phyloP scores from a whole-genome alignment of 1,140 invertebrate species.

The Heliconius himera region DNA sequence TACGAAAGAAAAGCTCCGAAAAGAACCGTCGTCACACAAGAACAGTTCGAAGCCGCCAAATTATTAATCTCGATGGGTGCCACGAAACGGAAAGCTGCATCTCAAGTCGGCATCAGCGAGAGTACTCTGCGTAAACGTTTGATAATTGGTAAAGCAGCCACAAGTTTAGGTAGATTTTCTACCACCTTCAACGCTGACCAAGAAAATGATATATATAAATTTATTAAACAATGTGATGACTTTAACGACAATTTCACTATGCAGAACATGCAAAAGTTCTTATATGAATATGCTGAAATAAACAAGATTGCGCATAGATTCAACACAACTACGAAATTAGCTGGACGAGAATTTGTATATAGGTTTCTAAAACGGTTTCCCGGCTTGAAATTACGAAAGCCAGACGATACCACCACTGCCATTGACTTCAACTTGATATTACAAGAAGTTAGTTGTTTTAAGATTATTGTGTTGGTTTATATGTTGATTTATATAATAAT shows the following conservation, averaged over 20 bases:
- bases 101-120: conserved; percentile 30
- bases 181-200: conserved; percentile 20
- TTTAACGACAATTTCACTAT: not conserved
- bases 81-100: conserved; percentile 27
- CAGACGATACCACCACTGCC: not conserved
- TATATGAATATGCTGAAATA: conserved; percentile 8
- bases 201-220: conserved; percentile 16
- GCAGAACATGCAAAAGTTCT: not conserved
- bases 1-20: conserved; percentile 24
- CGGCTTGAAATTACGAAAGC: not conserved
- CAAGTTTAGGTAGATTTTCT: conserved; percentile 32
- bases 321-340: conserved; percentile 28
- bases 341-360: conserved; percentile 33
- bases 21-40: not conserved
- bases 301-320: not conserved
- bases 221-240: not conserved
- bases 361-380: conserved; percentile 29
- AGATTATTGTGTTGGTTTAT: not conserved
- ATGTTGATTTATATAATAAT: not conserved
- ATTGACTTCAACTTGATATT: not conserved
- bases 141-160: not conserved
- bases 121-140: conserved; percentile 33
- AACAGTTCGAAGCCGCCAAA: conserved; percentile 21
- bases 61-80: conserved; percentile 28
- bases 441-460: not conserved